phyloP scores from a whole-genome alignment of 1,140 invertebrate species.

The Psix sp. region DNA sequence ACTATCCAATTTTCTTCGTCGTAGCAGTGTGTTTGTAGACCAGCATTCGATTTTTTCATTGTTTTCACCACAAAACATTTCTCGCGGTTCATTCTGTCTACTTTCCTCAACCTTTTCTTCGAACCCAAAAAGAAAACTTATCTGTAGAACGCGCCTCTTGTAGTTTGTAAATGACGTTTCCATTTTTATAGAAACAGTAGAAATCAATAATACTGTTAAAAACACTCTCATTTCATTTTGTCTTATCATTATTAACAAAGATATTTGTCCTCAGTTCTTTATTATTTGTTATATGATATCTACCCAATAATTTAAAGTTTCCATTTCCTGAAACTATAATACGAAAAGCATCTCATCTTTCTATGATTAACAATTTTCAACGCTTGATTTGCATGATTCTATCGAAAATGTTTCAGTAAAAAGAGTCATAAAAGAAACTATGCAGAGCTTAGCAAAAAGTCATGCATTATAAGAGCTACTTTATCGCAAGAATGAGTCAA shows the following conservation, averaged over 20 bases:
- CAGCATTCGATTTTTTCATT: conserved; percentile 56
- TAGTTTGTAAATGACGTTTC: conserved; percentile 40
- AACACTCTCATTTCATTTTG: conserved; percentile 21
- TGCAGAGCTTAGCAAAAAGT: neutral
- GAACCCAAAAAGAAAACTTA: conserved; percentile 15
- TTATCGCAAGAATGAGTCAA: conserved; percentile 41
- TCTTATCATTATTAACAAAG: conserved; percentile 7
- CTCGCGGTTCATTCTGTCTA: conserved; percentile 37
- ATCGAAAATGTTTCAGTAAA: no score
- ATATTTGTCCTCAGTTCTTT: conserved; percentile 5
- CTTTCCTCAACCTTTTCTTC: conserved; percentile 19
- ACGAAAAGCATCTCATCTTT: neutral
- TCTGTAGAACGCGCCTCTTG: conserved; percentile 17
- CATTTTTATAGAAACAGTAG: conserved; percentile 45
- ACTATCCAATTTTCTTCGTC: conserved; percentile 60
- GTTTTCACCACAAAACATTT: conserved; percentile 54
- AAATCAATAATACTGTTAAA: conserved; percentile 24
- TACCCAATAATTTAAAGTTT: conserved; percentile 16
- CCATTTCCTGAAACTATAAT: no score
- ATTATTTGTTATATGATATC: conserved; percentile 15
- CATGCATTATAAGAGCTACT: conserved; percentile 32
- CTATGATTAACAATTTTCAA: no score
- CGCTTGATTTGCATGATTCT: no score
- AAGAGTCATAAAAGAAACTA: no score
- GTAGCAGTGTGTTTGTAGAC: conserved; percentile 43